Conservation (phyloP, 92 coral and sea anemone genomes). For the Heteractis magnifica region DNA sequence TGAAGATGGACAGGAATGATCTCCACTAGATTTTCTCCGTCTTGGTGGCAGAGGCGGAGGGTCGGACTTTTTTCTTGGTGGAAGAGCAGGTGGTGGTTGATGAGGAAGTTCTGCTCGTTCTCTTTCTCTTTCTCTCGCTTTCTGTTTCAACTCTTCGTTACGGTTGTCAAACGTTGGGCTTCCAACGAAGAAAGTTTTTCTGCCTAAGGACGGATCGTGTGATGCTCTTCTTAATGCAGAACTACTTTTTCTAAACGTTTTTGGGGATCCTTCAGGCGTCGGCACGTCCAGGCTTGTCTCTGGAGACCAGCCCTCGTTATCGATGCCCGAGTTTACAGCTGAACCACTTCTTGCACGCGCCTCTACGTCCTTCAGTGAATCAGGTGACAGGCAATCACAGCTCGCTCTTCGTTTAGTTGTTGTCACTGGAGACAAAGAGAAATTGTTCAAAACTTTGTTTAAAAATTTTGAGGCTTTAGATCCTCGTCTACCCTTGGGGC, state of each 20-base stretch:
- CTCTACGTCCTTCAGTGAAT: constrained; percentile 17
- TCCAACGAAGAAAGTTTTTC: constrained; percentile 8
- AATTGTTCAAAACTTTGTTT: constrained; percentile 37
- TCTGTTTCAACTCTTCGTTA: constrained; percentile 13
- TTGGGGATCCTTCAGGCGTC: constrained; percentile 63
- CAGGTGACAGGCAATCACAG: constrained; percentile 25
- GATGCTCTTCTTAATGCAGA: constrained; percentile 30
- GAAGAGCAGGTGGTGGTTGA: constrained; percentile 74
- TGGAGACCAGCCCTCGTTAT: constrained; percentile 50
- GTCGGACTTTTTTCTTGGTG: constrained; percentile 79
- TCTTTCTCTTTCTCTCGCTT: constrained; percentile 27
- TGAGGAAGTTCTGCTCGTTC: constrained; percentile 37
- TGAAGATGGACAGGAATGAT: constrained; percentile 10
- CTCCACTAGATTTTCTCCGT: constrained; percentile 47
- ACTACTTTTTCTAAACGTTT: constrained; percentile 14
- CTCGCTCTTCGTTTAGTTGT: constrained; percentile 47
- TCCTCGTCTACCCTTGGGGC: constrained; percentile 38
- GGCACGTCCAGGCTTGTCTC: constrained; percentile 34
- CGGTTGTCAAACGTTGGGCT: constrained; percentile 27
- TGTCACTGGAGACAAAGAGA: constrained; percentile 39
- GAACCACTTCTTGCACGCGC: constrained; percentile 12
- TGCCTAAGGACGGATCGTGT: constrained; percentile 32
- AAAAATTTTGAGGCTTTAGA: constrained; percentile 60
- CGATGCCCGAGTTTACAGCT: constrained; percentile 21
- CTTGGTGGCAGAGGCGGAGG: constrained; percentile 91